Evolutionary conservation across 2,888 invertebrate species (phyloP), one percentile per base, ranked within the genome.

Genomic region (Sesamia inferens): DNA sequence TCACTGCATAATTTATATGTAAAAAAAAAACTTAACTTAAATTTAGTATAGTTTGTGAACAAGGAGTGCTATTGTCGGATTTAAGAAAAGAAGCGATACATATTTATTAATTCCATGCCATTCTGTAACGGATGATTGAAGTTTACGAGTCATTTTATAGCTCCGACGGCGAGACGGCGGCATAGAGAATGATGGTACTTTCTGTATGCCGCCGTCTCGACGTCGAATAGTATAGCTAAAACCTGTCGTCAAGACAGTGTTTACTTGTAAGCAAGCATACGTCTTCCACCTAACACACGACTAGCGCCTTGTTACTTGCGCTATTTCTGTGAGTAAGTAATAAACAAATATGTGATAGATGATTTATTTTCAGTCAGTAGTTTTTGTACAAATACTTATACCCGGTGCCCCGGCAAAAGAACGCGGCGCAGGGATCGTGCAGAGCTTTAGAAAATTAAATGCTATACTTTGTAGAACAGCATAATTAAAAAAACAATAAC

Each of bases 61-160:
- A 24, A 47, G 22, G 0, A 7, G 39, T 7, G 39, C 39, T 22
- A 54, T 54, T 11, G 7, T 11, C 2, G 8, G 68, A 62, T 48
- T 42, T 22, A 62, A 55, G 47, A 42, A 61, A 61, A n/a, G 16
- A 64, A 57, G 10, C 61, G 57, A 69, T 73, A 48, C 63, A 73
- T 70, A 77, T 73, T 65, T 73, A 77, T 77, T 68, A 70, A 77
- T 65, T 68, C 19, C 14, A 39, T n/a, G 57, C 14, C 69, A 72
- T 81, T 80, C 44, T 58, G 67, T 57, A 58, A 62, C 63, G 58
- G 62, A 16, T 73, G 73, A 81, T 77, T 81, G 39, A 48, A 77
- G 39, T 81, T 81, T 73, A 81, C 47, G 77, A 77, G 57, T 24
- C 39, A 14, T 5, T 81, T 81, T 81, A 81, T 76, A 11, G 63